Percentiles rank a stretch among this genome's conserved stretches.
These are phyloP conservation scores for Centropus bengalensis DNA, from an alignment of 2,113 vertebrate species.

Conservation along the genomic window DNA sequence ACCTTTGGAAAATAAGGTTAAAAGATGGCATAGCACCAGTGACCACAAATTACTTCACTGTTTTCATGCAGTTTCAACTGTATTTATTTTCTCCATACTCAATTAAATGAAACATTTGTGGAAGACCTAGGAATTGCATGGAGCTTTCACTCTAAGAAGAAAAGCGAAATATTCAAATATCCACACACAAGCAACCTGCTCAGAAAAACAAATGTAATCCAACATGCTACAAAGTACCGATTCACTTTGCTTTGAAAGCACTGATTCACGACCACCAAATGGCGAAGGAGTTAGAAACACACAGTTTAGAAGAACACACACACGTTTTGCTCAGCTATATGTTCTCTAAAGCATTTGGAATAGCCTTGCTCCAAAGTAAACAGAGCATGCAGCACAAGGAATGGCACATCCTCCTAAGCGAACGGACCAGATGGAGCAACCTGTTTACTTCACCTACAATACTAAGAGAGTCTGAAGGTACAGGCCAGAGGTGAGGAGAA, in stretches of 20 bases:
- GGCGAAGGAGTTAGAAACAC: neutral
- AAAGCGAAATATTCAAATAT: neutral
- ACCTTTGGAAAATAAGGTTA: conserved; percentile 24
- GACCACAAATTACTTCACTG: neutral
- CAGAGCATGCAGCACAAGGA: neutral
- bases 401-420: neutral
- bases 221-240: neutral
- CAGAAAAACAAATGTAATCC: neutral
- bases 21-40: neutral
- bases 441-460: neutral
- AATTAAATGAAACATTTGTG: neutral
- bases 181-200: neutral
- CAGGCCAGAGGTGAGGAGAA: neutral
- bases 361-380: neutral
- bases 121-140: neutral
- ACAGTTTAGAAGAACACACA: neutral
- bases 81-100: neutral
- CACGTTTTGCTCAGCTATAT: neutral
- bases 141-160: neutral
- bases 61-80: neutral
- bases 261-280: neutral
- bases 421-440: neutral
- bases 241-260: neutral
- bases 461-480: neutral
- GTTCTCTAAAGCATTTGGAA: neutral